A percentile compares a stretch with the other conserved stretches of the same genome.
Evolutionary conservation across 1,140 invertebrate species (phyloP).

Genomic region (Drosophila repletoides): DNA sequence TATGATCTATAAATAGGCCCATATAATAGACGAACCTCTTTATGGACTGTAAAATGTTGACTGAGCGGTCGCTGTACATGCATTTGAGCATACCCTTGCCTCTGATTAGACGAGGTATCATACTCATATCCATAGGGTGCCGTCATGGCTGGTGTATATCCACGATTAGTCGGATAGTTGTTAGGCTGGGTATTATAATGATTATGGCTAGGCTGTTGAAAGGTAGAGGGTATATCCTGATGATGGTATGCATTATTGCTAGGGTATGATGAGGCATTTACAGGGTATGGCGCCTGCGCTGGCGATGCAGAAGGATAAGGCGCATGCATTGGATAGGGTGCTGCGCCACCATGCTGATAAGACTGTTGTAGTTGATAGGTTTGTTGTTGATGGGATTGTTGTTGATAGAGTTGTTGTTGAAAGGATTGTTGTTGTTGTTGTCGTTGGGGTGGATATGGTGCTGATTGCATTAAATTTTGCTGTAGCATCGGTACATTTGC

Average conservation of each 20-base stretch:
- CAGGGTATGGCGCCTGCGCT: slow-evolving; percentile 41
- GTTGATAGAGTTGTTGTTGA: slow-evolving; percentile 15
- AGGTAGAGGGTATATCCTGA: no score
- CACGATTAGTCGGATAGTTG: slow-evolving; percentile 45
- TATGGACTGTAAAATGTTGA: slow-evolving; percentile 42
- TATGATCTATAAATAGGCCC: neutral
- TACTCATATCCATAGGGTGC: slow-evolving; percentile 23
- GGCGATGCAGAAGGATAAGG: slow-evolving; percentile 37
- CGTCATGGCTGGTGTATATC: slow-evolving; percentile 52
- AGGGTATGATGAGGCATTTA: slow-evolving; percentile 33
- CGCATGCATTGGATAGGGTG: slow-evolving; percentile 38
- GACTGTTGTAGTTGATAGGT: slow-evolving; percentile 21
- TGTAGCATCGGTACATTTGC: slow-evolving; percentile 60
- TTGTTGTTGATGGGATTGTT: slow-evolving; percentile 19
- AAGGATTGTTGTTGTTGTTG: slow-evolving; percentile 1
- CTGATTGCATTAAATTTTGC: slow-evolving; percentile 11
- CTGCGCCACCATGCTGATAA: slow-evolving; percentile 18
- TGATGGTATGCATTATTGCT: slow-evolving; percentile 11
- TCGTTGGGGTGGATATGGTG: slow-evolving; percentile 44
- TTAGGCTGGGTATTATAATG: slow-evolving; percentile 35
- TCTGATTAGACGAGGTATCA: slow-evolving; percentile 9
- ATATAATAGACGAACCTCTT: slow-evolving; percentile 66
- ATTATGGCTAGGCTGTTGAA: slow-evolving; percentile 13
- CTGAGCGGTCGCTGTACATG: slow-evolving; percentile 54
- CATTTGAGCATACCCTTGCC: slow-evolving; percentile 50